Evolutionary conservation across 2,797 vertebrate species (phyloP).

Genomic region (Trachops cirrhosus): DNA sequence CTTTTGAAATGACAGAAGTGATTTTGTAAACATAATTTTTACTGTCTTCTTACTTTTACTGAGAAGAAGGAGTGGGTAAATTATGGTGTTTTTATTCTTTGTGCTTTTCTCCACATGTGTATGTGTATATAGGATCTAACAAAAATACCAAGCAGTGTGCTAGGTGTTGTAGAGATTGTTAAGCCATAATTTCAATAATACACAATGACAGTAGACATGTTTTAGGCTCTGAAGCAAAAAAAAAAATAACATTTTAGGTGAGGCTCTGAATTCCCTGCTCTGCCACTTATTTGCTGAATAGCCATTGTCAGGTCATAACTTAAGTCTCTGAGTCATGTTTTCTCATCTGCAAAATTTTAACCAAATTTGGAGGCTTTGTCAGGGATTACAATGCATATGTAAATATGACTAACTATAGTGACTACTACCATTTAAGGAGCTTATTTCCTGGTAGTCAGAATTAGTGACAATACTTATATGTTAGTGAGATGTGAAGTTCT

Average conservation of each 20-base stretch:
- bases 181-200: not conserved
- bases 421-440: not conserved
- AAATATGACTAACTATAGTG: not conserved
- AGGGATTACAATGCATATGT: rapidly evolving
- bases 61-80: not conserved
- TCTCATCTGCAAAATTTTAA: not conserved
- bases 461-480: not conserved
- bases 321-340: not conserved
- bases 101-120: not conserved
- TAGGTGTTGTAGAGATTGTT: not conserved
- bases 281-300: not conserved
- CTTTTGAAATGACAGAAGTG: not conserved
- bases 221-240: not conserved
- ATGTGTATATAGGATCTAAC: not conserved
- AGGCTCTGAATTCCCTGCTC: rapidly evolving
- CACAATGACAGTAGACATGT: not conserved
- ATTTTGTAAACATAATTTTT: not conserved
- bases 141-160: not conserved
- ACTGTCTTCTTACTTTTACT: not conserved
- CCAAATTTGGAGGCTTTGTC: not conserved
- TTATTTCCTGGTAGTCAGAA: not conserved
- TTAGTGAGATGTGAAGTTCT: not conserved
- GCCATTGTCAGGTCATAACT: not conserved
- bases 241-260: not conserved
- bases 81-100: not conserved